Base-by-base conservation (phyloP, 2,888 invertebrate genomes). In the Agrotis segetum region DNA sequence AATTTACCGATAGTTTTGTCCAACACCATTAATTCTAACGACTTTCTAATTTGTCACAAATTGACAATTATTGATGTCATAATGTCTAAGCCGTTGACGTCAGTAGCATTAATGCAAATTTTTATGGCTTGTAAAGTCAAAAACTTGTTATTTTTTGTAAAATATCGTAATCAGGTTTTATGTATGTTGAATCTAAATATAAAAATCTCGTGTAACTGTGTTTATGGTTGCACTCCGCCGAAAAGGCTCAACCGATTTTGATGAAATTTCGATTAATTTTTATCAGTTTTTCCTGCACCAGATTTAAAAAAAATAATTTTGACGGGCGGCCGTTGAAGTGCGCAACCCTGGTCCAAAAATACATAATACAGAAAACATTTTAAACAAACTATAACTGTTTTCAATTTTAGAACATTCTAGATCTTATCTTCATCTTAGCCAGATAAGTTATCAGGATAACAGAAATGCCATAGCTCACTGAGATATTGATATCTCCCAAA, bases 61-160 rank as follows among this genome's bases (percentile, higher is more conserved):
- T 24, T 44, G 13, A 13, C 55, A 46, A 17, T 34, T 49, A 64
- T 77, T 64, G 64, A 78, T 78, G 64, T 24, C 71, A 58, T 58
- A 3, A n/a, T n/a, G 21, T 29, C 46, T 6, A 46, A 24, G 46
- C 17, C 13, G 40, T 49, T 71, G 71, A 71, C 74, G 72, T 77
- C 44, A 72, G 17, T 77, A 52, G 58, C 71, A 63, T 77, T 14
- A 71, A 75, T 78, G 64, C 24, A 1, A 71, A 44, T 77, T 63
- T 60, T 34, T 24, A 47, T 1, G 14, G 9, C 24, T 19, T 46
- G 13, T 17, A 6, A 47, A 14, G 3, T 14, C 2, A 14, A 19
- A 40, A 67, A 67, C 6, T 49, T 3, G 34, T 49, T 49, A 4
- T 3, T 46, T 7, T 13, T 19, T 19, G 11, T 29, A 13, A 53